Conservation (phyloP, 2,797 vertebrate genomes). For the Siniperca scherzeri region DNA sequence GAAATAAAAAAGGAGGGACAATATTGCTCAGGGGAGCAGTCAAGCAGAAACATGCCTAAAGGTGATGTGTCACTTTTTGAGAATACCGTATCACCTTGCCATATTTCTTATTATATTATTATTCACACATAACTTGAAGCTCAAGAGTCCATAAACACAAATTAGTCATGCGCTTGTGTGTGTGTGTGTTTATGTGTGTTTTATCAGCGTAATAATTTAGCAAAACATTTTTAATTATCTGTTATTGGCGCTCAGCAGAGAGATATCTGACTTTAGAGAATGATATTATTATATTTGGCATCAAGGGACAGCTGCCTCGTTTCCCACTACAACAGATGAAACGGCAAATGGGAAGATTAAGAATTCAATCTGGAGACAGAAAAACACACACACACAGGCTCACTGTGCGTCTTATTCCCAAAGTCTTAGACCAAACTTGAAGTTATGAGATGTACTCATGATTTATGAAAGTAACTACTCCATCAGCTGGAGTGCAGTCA, state of each 20-base stretch:
- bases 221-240: conserved; percentile 70
- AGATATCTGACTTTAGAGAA: conserved; percentile 60
- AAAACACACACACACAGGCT: conserved; percentile 4
- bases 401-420: conserved; percentile 51
- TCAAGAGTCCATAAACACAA: conserved; percentile 19
- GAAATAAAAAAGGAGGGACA: conserved; percentile 28
- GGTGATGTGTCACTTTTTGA: conserved; percentile 45
- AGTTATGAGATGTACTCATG: conserved; percentile 75
- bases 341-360: conserved; percentile 69
- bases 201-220: conserved; percentile 23
- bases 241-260: conserved; percentile 49
- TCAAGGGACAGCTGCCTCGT: conserved; percentile 56
- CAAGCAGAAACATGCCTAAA: conserved; percentile 58
- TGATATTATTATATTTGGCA: conserved; percentile 66
- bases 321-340: conserved; percentile 68
- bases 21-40: conserved; percentile 53
- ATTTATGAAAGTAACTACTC: conserved; percentile 70
- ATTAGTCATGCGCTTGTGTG: conserved; percentile 13
- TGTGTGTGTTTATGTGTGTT: conserved; percentile 36
- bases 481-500: conserved; percentile 51
- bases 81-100: conserved; percentile 30
- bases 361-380: conserved; percentile 69
- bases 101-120: conserved; percentile 17
- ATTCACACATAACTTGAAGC: background rate
- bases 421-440: conserved; percentile 56